These are phyloP conservation scores for Synodontis membranacea DNA, from an alignment of 2,113 vertebrate genomes.

Conservation along the genomic window DNA sequence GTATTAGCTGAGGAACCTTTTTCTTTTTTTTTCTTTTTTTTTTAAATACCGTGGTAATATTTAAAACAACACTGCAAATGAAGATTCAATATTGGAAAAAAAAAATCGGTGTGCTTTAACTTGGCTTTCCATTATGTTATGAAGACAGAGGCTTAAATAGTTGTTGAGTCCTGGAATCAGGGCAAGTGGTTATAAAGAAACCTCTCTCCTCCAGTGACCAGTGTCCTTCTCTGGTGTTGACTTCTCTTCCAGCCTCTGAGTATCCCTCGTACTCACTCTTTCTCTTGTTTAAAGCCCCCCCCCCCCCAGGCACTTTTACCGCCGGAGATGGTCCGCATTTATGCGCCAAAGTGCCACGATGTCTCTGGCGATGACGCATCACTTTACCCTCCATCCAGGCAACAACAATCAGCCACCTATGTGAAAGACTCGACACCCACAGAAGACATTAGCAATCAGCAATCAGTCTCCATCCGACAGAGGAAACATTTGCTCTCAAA, in stretches of 20 bases:
- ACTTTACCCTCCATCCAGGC: constrained; percentile 32
- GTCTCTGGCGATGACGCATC: constrained; percentile 21
- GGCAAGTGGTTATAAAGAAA: not conserved
- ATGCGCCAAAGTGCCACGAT: not conserved
- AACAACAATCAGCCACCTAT: constrained; percentile 47
- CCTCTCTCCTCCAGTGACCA: not conserved
- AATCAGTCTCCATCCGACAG: constrained; percentile 43
- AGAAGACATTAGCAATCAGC: constrained; percentile 45
- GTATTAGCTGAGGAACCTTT: not conserved
- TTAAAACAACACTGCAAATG: not conserved
- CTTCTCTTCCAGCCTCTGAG: not conserved
- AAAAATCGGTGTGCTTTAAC: not conserved
- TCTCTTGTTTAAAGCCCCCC: not conserved
- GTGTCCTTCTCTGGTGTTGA: too few species aligned
- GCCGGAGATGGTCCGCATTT: constrained; percentile 27
- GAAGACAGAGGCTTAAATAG: not conserved
- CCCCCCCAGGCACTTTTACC: not conserved
- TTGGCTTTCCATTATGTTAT: not conserved
- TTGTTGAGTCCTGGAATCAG: not conserved
- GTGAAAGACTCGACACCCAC: constrained; percentile 33
- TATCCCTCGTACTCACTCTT: not conserved
- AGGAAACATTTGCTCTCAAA: constrained; percentile 18
- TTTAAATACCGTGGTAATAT: not conserved
- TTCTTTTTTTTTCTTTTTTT: too few species aligned
- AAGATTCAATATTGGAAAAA: not conserved